Evolutionary conservation across 2,113 vertebrate genomes (phyloP).

Genomic region (Oreochromis aureus): DNA sequence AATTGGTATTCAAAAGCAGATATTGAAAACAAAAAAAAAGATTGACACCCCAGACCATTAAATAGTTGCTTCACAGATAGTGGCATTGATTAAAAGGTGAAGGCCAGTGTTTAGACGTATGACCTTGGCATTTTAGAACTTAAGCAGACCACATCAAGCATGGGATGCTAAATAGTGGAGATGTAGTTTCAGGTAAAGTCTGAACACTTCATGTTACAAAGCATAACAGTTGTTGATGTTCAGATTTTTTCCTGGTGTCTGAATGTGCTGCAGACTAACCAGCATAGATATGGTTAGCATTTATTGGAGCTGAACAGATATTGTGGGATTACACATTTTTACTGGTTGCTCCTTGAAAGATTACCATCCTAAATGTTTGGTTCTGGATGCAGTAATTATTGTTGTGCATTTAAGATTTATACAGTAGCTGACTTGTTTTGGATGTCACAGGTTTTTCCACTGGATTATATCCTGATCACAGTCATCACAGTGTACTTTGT

Average conservation of each 20-base stretch:
- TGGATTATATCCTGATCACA: constrained; percentile 96
- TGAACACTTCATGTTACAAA: background rate
- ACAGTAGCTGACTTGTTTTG: constrained; percentile 20
- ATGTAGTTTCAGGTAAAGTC: background rate
- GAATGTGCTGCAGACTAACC: background rate
- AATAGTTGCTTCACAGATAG: constrained; percentile 23
- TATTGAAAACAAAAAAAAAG: background rate
- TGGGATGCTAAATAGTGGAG: background rate
- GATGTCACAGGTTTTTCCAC: constrained; percentile 85
- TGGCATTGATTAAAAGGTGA: constrained; percentile 45
- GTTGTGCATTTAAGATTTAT: background rate
- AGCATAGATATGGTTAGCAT: background rate
- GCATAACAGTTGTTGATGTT: background rate
- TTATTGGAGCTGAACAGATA: background rate
- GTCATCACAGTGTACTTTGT: constrained; percentile 97
- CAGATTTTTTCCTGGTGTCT: background rate
- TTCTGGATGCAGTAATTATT: background rate
- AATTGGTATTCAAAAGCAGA: constrained; percentile 18
- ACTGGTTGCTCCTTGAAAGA: background rate
- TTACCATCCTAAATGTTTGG: background rate
- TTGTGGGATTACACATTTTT: background rate
- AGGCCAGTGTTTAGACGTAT: constrained; percentile 10
- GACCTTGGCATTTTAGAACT: constrained; percentile 34
- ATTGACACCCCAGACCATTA: constrained; percentile 36
- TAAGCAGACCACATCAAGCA: background rate